Base-by-base conservation (phyloP, 1,140 invertebrate genomes). In the Steinernema khuongi region DNA sequence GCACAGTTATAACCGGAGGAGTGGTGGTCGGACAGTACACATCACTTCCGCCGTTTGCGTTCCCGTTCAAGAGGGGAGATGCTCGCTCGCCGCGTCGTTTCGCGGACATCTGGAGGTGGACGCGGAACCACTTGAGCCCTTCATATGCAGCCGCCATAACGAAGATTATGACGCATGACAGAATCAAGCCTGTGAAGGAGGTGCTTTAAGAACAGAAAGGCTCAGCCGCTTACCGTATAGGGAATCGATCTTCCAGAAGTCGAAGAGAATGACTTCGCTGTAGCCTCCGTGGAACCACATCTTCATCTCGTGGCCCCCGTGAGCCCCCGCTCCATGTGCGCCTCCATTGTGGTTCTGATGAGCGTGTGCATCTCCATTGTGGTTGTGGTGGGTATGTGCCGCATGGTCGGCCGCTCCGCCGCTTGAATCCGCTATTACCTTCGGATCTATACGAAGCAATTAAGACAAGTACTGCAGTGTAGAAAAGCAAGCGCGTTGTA, bases 251-350 rank as follows among this genome's bases (percentile, higher is more conserved):
- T 75, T 71, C 81, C 81, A 82, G 29, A 72, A 83, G 44, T 82
- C 81, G 36, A 82, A 82, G 0, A 82, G 74, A 67, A 82, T 75
- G 26, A 83, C 77, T 73, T 82, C 81, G 31, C 79, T 70, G 31
- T 33, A 75, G n/a, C 81, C 81, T 19, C 81, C 77, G 50, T 82
- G 81, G 69, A 82, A 82, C 74, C 73, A 83, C 81, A 82, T 83
- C 60, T 83, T 79, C 81, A 81, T 81, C 68, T 50, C 73, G 74
- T 80, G 79, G 0, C 67, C 71, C n/a, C 67, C 71, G 31, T 78
- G 74, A 7, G 29, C 31, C 67, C 72, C 76, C n/a, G 50, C 80
- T 50, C 28, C 22, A 7, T 81, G 80, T n/a, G n/a, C 74, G 41
- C 36, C 22, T 22, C n/a, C 19, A 1, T 41, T 41, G 67, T 68